Evolutionary conservation across 2,888 invertebrate genomes (phyloP).

Genomic region (Xanthia togata): DNA sequence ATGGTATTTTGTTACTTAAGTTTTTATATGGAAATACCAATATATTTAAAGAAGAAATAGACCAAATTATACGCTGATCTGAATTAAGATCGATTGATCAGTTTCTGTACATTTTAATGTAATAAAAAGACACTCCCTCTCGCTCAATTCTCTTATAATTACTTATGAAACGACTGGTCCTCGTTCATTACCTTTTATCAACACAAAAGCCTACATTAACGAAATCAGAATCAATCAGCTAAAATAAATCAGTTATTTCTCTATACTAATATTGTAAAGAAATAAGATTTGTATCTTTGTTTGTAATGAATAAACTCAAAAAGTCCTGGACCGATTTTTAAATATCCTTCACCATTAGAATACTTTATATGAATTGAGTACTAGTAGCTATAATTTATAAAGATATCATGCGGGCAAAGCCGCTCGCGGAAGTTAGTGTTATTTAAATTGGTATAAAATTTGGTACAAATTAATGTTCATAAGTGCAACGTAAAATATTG

Average conservation of each 20-base stretch:
- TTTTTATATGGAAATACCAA: not conserved
- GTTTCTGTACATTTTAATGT: not conserved
- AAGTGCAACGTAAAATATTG: not conserved
- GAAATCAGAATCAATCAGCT: not conserved
- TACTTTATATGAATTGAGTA: no score
- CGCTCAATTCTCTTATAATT: conserved; percentile 9
- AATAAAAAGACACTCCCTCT: conserved; percentile 12
- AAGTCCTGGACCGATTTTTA: no score
- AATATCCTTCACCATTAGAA: no score
- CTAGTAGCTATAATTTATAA: no score
- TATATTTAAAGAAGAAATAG: not conserved
- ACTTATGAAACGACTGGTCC: not conserved
- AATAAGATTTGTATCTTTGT: no score
- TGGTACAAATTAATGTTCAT: not conserved
- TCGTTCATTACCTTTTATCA: conserved; percentile 3
- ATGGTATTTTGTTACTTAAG: not conserved
- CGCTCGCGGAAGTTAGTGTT: no score
- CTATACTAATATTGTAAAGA: no score
- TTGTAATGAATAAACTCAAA: no score
- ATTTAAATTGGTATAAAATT: not conserved
- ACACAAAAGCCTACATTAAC: not conserved
- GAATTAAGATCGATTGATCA: conserved; percentile 2
- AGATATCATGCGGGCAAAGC: no score
- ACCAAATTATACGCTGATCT: not conserved
- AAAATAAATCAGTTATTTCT: no score